Evolutionary conservation across 2,113 vertebrate species (phyloP), one percentile per base, ranked within the genome.

Genomic region (Paraplagusia blochii): DNA sequence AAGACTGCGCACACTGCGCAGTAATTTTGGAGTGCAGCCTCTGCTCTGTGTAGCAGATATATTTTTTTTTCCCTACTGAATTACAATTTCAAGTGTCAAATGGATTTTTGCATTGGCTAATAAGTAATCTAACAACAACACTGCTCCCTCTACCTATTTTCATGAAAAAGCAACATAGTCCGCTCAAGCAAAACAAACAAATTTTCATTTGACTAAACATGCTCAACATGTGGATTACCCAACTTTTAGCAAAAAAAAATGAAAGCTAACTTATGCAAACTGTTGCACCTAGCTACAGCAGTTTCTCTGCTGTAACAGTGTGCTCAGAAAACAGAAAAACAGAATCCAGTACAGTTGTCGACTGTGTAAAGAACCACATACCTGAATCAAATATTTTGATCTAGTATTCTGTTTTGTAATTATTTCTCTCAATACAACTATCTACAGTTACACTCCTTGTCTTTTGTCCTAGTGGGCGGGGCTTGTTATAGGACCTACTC

Each of bases 21-120:
- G 52, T 75, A 64, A 67, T 54, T 66, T 82, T 76, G 84, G 78
- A 80, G 83, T 79, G 77, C 75, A 76, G 66, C 11, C 66, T 77
- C 67, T 68, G 48, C 58, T 63, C 68, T 77, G 54, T 48, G 53
- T 61, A 56, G 68, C 55, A 63, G 63, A 53, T 45, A 46, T 57
- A 54, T 42, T 58, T 61, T n/a, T 39, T 18, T 11, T 35, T 45
- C 63, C 39, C 38, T 51, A 29, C 77, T 57, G 54, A 74, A 29
- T 59, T 7, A 56, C 16, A 0, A 39, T 14, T 36, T 15, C 33
- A 60, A 54, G 56, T 51, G 5, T 33, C 1, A 42, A 35, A 22
- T 22, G 13, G 12, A 36, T 16, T 48, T 50, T 45, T 45, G 17
- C 16, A 19, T 34, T 79, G 46, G 8, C 42, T 66, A 16, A 59